Conservation (phyloP, 1,140 invertebrate genomes). For the Tetraneura akinire region DNA sequence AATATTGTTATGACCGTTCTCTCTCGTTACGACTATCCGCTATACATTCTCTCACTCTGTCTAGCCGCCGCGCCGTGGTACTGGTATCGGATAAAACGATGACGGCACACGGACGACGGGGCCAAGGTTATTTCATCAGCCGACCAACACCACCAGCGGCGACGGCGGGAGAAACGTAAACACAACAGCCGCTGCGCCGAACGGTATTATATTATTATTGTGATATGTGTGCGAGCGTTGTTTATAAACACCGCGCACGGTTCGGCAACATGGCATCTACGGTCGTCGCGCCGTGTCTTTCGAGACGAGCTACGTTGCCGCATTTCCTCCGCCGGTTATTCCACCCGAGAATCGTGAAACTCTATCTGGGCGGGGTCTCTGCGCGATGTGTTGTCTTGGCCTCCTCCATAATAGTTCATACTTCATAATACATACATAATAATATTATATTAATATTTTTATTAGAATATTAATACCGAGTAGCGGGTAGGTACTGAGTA, state of each 20-base stretch:
- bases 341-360: neutral
- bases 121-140: conserved; percentile 51
- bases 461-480: no score
- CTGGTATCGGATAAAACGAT: neutral
- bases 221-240: conserved; percentile 3
- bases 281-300: conserved; percentile 19
- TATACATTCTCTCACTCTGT: no score
- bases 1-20: no score
- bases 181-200: conserved; percentile 8
- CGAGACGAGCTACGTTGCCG: conserved; percentile 3
- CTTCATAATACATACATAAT: no score
- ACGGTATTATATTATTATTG: conserved; percentile 26
- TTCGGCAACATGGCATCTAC: conserved; percentile 1
- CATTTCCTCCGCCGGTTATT: neutral
- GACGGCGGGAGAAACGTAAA: conserved; percentile 39
- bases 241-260: conserved; percentile 43
- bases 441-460: no score
- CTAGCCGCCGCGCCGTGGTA: neutral
- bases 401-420: no score
- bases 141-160: neutral
- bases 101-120: conserved; percentile 33
- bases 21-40: no score
- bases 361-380: neutral
- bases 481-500: no score
- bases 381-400: no score